Base-by-base conservation (phyloP, 2,113 vertebrate species). In the Catharus fuscescens region DNA sequence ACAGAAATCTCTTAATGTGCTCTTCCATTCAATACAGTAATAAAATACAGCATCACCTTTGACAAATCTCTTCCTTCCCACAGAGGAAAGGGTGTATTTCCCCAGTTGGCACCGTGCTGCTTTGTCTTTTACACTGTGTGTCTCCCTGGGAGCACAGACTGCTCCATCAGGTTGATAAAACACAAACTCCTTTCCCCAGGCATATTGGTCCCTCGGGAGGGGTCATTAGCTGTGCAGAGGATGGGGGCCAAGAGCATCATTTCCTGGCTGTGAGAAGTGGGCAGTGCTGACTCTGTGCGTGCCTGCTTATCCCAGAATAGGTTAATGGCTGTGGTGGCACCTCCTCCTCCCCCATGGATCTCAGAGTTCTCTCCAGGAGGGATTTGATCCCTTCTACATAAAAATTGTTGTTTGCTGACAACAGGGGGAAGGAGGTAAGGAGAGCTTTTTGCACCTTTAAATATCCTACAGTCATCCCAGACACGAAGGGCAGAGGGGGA, bases 51-150 rank as follows among this genome's bases (percentile, higher is more conserved):
- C 48, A 72, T 87, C 69, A 59, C 59, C 82, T 95, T 70, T 95
- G 86, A 93, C 67, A 91, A 94, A 96, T 94, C 70, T 71, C 88
- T 93, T 95, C 86, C 60, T 95, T 84, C 91, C 82, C 80, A 21
- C 72, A 52, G 42, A 88, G 70, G 60, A 95, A 80, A 65, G 56
- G 69, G 52, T 64, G 32, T 9, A 79, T 74, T 95, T 94, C 66
- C 92, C 50, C n/a, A 47, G 54, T 16, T 3, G 28, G 50, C 80
- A 90, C 67, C 0, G 0, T 32, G 48, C 23, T 95, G 47, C 85
- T 91, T 85, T 90, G 70, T 73, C 44, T 94, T 78, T 62, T 48
- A 70, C 53, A 47, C n/a, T 0, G 0, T 21, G 18, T 52, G 60
- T 66, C 59, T 82, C 66, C 52, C 18, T 70, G 67, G 82, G 71